phyloP scores from a whole-genome alignment of 2,797 vertebrate genomes.

The Phataginus tetradactyla region DNA sequence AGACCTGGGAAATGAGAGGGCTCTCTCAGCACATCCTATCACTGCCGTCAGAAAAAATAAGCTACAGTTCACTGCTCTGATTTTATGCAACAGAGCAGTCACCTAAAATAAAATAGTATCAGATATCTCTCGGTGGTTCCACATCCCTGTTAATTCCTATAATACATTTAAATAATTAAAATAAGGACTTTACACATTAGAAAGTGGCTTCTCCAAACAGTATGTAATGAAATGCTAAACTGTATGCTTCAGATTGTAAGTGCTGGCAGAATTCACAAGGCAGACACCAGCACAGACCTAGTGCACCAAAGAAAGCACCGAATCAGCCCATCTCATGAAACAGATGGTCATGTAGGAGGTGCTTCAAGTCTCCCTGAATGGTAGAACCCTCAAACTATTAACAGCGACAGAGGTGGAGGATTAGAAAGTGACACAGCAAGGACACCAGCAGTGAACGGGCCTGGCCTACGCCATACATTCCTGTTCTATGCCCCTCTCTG shows the following conservation, averaged over 20 bases:
- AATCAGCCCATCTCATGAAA: not conserved
- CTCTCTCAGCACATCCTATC: not conserved
- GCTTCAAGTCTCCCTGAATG: not conserved
- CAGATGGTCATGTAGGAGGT: not conserved
- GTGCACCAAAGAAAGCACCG: not conserved
- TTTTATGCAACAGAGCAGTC: not conserved
- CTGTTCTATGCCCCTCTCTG: not conserved
- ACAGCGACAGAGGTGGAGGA: not conserved
- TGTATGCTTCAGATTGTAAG: not conserved
- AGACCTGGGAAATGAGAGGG: not conserved
- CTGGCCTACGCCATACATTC: not conserved
- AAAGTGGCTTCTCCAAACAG: not conserved
- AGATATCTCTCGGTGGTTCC: not conserved
- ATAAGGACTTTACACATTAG: not conserved
- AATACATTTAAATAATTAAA: conserved; percentile 39
- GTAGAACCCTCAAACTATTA: not conserved
- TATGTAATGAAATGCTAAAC: not conserved
- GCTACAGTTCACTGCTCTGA: not conserved
- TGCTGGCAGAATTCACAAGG: not conserved
- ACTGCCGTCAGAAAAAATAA: not conserved
- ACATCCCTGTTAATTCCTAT: not conserved
- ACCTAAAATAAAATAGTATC: not conserved
- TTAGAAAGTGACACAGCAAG: not conserved
- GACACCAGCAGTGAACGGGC: not conserved
- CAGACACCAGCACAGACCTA: not conserved